Evolutionary conservation across 2,888 invertebrate genomes (phyloP).

Genomic region (Tiphia femorata): DNA sequence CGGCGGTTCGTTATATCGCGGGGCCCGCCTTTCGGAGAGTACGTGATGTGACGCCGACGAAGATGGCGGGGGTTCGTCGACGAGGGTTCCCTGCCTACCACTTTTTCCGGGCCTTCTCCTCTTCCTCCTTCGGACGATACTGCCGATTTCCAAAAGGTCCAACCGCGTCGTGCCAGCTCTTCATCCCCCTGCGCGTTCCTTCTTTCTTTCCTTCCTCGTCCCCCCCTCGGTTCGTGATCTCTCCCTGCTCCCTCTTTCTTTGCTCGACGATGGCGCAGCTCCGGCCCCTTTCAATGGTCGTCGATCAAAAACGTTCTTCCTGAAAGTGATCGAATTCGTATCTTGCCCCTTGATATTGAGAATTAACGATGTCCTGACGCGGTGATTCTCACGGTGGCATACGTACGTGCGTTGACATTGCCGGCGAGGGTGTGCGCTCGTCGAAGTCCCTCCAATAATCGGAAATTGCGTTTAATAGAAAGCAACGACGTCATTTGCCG

Average conservation of each 20-base stretch:
- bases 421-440: no score
- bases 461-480: no score
- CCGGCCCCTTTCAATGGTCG: conserved; percentile 22
- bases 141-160: conserved; percentile 54
- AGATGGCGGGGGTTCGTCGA: conserved; percentile 51
- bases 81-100: conserved; percentile 53
- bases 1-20: conserved; percentile 58
- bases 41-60: conserved; percentile 51
- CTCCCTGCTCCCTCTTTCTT: conserved; percentile 9
- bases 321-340: not conserved
- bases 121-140: no score
- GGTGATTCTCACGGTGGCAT: no score
- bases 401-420: no score
- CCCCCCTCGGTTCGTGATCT: not conserved
- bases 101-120: conserved; percentile 55
- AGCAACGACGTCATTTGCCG: no score
- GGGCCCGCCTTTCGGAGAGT: conserved; percentile 45
- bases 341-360: no score
- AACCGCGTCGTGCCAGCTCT: conserved; percentile 8
- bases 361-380: no score
- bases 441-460: no score
- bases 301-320: conserved; percentile 1
- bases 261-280: not conserved
- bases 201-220: conserved; percentile 23
- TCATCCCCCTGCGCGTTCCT: conserved; percentile 2